Evolutionary conservation across 2,888 invertebrate species (phyloP).

Genomic region (Epicampocera succincta): DNA sequence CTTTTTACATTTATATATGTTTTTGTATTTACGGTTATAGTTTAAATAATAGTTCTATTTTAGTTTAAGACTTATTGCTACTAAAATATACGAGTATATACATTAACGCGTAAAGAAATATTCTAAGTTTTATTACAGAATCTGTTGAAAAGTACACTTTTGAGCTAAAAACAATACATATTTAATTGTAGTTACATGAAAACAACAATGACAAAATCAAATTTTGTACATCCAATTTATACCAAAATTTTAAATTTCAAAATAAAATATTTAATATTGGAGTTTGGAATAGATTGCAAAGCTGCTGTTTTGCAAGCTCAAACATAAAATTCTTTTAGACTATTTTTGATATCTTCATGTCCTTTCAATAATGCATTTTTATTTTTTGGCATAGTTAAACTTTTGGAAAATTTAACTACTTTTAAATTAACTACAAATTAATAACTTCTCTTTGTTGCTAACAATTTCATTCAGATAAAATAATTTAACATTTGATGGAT

Average conservation of each 20-base stretch:
- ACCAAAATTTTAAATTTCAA: background rate
- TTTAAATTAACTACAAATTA: constrained; percentile 37
- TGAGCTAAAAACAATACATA: too few relatives aligned
- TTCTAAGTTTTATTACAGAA: constrained; percentile 5
- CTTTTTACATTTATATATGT: background rate
- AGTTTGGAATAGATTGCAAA: constrained; percentile 46
- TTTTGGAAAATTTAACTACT: constrained; percentile 45
- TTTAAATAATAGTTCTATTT: constrained; percentile 21
- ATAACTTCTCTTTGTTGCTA: constrained; percentile 13
- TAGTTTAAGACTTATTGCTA: constrained; percentile 16
- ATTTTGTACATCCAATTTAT: background rate
- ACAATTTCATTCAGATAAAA: constrained; percentile 12
- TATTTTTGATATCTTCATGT: constrained; percentile 23
- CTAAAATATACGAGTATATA: constrained; percentile 51
- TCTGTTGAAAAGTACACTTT: background rate
- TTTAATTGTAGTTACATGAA: background rate
- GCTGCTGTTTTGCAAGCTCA: constrained; percentile 10
- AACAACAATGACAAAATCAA: background rate
- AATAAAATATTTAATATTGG: background rate
- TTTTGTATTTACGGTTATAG: constrained; percentile 34
- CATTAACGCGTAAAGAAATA: constrained; percentile 36
- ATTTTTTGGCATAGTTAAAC: constrained; percentile 36
- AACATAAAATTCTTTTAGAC: constrained; percentile 8
- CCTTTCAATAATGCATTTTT: constrained; percentile 21
- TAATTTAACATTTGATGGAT: constrained; percentile 35